phyloP scores from a whole-genome alignment of 2,888 invertebrate genomes.

The Dorcus hopei region DNA sequence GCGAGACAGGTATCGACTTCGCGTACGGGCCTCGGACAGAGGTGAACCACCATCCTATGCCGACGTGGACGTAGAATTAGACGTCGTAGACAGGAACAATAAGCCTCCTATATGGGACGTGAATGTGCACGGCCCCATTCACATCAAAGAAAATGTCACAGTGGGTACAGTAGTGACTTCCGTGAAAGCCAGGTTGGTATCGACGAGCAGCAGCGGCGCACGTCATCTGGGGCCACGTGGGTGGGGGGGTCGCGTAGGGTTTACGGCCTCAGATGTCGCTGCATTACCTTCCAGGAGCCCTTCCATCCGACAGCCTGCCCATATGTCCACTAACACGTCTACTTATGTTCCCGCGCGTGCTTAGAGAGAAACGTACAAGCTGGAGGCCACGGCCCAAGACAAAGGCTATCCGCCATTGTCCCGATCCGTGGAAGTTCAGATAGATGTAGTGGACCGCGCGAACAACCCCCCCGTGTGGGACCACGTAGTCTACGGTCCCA shows the following conservation, averaged over 20 bases:
- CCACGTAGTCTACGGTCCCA: conserved; percentile 93
- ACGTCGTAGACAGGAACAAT: conserved; percentile 98
- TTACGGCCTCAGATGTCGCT: conserved; percentile 26
- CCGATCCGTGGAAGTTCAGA: conserved; percentile 96
- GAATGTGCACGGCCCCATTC: conserved; percentile 94
- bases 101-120: conserved; percentile 96
- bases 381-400: conserved; percentile 98
- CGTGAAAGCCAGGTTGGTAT: conserved; percentile 97
- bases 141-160: conserved; percentile 98
- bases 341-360: conserved; percentile 32
- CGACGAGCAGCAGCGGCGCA: conserved; percentile 44
- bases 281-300: conserved; percentile 14
- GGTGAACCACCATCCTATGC: conserved; percentile 89
- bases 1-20: conserved; percentile 95
- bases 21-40: conserved; percentile 94
- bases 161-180: conserved; percentile 98
- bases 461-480: conserved; percentile 98
- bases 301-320: conserved; percentile 29
- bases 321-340: conserved; percentile 32
- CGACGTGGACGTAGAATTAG: conserved; percentile 96
- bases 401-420: conserved; percentile 94
- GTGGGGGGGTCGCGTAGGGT: conserved; percentile 33
- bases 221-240: conserved; percentile 53
- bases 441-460: conserved; percentile 96
- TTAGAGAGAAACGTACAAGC: conserved; percentile 96